Conservation (phyloP, 2,888 invertebrate genomes). For the Drosophila setosimentum region DNA sequence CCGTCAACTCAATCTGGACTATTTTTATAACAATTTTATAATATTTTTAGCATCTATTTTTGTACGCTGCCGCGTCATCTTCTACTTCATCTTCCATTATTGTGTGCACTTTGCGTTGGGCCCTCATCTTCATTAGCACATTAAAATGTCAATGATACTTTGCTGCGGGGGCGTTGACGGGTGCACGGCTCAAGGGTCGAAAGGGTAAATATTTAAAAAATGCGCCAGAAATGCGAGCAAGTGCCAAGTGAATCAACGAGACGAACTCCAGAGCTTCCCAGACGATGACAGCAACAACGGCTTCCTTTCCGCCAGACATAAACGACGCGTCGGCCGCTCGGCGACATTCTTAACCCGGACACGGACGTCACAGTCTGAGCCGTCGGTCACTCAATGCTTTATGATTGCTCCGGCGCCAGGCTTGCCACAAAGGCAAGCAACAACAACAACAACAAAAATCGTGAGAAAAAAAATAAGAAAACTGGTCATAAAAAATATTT, state of each 20-base stretch:
- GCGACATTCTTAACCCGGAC: slow-evolving; percentile 58
- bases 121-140: slow-evolving; percentile 80
- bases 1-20: slow-evolving; percentile 47
- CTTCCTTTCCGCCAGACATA: slow-evolving; percentile 35
- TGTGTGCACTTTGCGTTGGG: slow-evolving; percentile 47
- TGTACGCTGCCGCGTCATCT: neutral
- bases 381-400: slow-evolving; percentile 65
- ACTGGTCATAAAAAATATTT: slow-evolving; percentile 72
- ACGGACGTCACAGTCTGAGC: neutral
- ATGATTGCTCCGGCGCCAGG: slow-evolving; percentile 66
- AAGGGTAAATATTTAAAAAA: slow-evolving; percentile 77
- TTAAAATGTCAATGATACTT: slow-evolving; percentile 81
- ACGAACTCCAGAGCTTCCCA: slow-evolving; percentile 12
- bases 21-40: slow-evolving; percentile 73
- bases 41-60: slow-evolving; percentile 61
- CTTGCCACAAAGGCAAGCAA: slow-evolving; percentile 30
- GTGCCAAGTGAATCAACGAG: slow-evolving; percentile 35
- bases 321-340: slow-evolving; percentile 38
- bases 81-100: slow-evolving; percentile 3
- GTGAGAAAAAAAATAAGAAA: slow-evolving; percentile 18
- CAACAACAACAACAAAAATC: slow-evolving; percentile 10
- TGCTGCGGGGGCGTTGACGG: slow-evolving; percentile 38
- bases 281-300: slow-evolving; percentile 34
- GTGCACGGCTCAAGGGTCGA: slow-evolving; percentile 36
- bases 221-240: slow-evolving; percentile 65